phyloP scores from a whole-genome alignment of 1,140 invertebrate species.

The Charaxes varanes region DNA sequence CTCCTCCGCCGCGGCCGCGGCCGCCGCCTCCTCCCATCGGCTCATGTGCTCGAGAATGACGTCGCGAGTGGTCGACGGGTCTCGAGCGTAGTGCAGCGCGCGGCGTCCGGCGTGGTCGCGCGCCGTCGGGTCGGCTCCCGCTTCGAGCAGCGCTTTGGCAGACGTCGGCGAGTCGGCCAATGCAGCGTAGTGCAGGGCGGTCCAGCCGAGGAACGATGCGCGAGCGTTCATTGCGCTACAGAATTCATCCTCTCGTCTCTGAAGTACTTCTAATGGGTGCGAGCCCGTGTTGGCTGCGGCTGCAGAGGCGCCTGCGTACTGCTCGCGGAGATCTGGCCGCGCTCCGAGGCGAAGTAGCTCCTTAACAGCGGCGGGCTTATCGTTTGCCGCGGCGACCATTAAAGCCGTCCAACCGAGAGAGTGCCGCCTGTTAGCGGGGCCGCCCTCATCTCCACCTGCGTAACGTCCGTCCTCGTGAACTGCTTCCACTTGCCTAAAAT shows the following conservation, averaged over 20 bases:
- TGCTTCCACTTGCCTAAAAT: constrained; percentile 35
- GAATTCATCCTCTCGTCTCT: constrained; percentile 87
- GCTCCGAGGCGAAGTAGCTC: constrained; percentile 84
- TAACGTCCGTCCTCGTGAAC: constrained; percentile 20
- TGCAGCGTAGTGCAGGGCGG: constrained; percentile 92
- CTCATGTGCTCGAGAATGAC: constrained; percentile 36
- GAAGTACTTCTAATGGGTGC: constrained; percentile 79
- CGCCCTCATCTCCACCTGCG: constrained; percentile 41
- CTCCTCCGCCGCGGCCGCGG: constrained; percentile 79
- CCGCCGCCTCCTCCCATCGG: constrained; percentile 44
- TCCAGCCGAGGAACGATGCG: constrained; percentile 89
- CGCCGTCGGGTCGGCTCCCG: constrained; percentile 81
- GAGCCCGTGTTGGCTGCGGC: constrained; percentile 75
- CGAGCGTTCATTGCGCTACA: constrained; percentile 82
- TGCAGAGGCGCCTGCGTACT: constrained; percentile 83
- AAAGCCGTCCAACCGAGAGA: constrained; percentile 90
- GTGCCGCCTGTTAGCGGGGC: constrained; percentile 79
- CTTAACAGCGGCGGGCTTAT: constrained; percentile 78
- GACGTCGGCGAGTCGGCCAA: constrained; percentile 81
- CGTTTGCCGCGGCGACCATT: constrained; percentile 89
- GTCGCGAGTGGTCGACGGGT: constrained; percentile 42
- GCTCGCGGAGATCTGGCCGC: constrained; percentile 86
- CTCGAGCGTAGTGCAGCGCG: constrained; percentile 84
- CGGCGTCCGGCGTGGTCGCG: constrained; percentile 87
- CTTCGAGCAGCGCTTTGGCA: constrained; percentile 77